Evolutionary conservation across 2,888 invertebrate genomes (phyloP).

Genomic region (Drosophila crucigera): DNA sequence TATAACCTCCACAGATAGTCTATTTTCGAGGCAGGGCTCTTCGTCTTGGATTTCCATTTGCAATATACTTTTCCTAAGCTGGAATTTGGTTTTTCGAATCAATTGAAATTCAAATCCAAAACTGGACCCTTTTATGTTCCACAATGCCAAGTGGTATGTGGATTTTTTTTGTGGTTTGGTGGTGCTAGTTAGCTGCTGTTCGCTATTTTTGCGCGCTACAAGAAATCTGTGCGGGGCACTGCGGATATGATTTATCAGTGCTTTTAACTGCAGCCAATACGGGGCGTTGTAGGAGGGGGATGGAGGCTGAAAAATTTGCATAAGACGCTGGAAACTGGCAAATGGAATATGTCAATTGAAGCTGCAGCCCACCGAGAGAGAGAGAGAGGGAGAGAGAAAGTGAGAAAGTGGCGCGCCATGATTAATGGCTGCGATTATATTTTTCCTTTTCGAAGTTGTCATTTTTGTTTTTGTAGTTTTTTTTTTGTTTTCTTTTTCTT

Average conservation of each 20-base stretch:
- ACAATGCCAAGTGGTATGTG: constrained; percentile 6
- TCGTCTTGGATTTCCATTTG: neutral
- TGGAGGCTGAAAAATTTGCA: constrained; percentile 29
- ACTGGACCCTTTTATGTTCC: constrained; percentile 1
- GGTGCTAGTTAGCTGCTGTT: constrained; percentile 11
- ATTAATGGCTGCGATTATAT: constrained; percentile 76
- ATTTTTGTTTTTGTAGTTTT: constrained; percentile 21
- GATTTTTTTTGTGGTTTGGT: neutral
- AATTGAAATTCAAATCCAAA: constrained; percentile 31
- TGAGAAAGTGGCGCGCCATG: constrained; percentile 49
- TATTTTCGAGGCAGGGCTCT: neutral
- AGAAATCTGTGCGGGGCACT: constrained; percentile 59
- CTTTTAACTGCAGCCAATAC: constrained; percentile 79
- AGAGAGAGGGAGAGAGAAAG: neutral
- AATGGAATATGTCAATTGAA: constrained; percentile 80
- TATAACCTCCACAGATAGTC: neutral
- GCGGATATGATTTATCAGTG: constrained; percentile 81
- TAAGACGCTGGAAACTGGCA: constrained; percentile 40
- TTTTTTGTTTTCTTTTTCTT: constrained; percentile 1
- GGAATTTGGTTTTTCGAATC: neutral
- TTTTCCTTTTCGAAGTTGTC: constrained; percentile 27
- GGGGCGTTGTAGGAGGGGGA: neutral
- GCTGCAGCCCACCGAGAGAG: constrained; percentile 36
- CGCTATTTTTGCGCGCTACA: constrained; percentile 26
- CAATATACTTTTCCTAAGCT: neutral